Evolutionary conservation across 2,797 vertebrate genomes (phyloP).

Genomic region (Chiroxiphia lanceolata): DNA sequence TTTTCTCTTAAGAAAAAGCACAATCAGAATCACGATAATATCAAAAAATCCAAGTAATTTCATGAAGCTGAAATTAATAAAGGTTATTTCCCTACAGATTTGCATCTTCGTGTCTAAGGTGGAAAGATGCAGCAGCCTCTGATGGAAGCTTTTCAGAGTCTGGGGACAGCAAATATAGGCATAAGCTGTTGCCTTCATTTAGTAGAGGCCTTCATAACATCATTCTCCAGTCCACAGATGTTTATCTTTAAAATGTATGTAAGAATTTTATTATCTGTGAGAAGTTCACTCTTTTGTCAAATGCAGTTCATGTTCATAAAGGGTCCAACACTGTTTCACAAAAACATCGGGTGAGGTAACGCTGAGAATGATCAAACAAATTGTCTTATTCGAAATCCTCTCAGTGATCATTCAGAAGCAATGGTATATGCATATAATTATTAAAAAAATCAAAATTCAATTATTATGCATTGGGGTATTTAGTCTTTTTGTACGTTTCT

Average conservation of each 20-base stretch:
- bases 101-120: neutral
- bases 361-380: neutral
- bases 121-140: neutral
- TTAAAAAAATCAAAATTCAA: neutral
- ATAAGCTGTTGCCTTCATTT: neutral
- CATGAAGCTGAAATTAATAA: neutral
- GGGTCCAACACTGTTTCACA: neutral
- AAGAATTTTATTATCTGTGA: neutral
- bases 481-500: neutral
- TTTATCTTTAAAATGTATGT: neutral
- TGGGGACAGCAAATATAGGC: neutral
- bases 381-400: neutral
- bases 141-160: neutral
- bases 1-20: neutral
- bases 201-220: neutral
- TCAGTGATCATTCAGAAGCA: neutral
- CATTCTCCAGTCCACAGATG: neutral
- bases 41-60: neutral
- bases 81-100: neutral
- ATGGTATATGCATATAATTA: neutral
- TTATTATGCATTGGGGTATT: neutral
- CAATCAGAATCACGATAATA: neutral
- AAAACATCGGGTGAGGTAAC: neutral
- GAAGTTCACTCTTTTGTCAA: neutral
- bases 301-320: neutral